A percentile compares a stretch with the other conserved stretches of the same genome.
These are phyloP conservation scores for Creontiades dilutus DNA, from an alignment of 2,888 invertebrate species.

Conservation along the genomic window DNA sequence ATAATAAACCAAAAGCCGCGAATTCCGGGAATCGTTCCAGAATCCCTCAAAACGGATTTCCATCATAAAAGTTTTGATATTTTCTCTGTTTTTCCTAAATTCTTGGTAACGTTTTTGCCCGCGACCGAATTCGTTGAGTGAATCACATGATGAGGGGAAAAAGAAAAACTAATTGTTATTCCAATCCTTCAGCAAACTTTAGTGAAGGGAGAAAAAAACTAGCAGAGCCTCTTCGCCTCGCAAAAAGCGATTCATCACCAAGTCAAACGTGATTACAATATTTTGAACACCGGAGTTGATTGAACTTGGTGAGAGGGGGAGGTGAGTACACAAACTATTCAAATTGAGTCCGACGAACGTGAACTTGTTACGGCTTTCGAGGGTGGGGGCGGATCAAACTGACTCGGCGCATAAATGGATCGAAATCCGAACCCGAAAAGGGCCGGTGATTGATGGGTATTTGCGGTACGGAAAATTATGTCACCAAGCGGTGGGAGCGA, in stretches of 20 bases:
- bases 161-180: neutral
- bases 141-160: neutral
- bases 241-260: neutral
- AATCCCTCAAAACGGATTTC: too few species aligned
- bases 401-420: neutral
- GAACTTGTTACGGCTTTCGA: neutral
- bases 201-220: neutral
- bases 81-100: too few species aligned
- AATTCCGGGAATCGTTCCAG: too few species aligned
- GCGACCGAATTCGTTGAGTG: too few species aligned
- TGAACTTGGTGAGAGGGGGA: neutral
- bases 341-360: neutral
- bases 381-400: neutral
- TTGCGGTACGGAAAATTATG: slow-evolving; percentile 9
- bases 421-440: neutral
- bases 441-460: slow-evolving; percentile 9
- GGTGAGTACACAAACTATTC: neutral
- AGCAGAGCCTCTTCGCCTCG: neutral
- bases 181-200: neutral
- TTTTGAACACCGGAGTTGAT: slow-evolving; percentile 1
- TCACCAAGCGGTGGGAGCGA: slow-evolving; percentile 6
- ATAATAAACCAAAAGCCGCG: too few species aligned
- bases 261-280: neutral
- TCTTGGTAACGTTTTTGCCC: too few species aligned
- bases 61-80: too few species aligned